Evolutionary conservation across 2,797 vertebrate species (phyloP).

Genomic region (Tokudaia muenninki): DNA sequence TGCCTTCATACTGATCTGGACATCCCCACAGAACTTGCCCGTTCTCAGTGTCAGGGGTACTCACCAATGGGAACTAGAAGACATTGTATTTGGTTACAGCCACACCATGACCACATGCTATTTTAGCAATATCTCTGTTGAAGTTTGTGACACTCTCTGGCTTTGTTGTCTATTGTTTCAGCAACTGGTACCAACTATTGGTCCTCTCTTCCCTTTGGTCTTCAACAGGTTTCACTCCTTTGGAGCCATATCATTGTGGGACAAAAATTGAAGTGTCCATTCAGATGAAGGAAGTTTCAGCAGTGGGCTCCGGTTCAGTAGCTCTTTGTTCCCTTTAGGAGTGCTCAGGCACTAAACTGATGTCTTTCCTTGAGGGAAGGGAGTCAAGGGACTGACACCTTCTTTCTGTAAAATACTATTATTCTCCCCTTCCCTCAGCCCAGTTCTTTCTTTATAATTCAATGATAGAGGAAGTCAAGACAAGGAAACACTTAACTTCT

Average conservation of each 20-base stretch:
- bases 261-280: not conserved
- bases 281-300: not conserved
- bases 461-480: not conserved
- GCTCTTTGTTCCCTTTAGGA: not conserved
- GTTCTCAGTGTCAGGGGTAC: not conserved
- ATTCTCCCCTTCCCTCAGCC: not conserved
- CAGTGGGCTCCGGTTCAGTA: not conserved
- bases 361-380: not conserved
- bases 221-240: not conserved
- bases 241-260: not conserved
- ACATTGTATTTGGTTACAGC: not conserved
- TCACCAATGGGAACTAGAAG: not conserved
- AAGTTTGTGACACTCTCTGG: not conserved
- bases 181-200: not conserved
- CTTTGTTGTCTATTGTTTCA: not conserved
- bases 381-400: rapidly evolving
- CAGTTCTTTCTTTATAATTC: not conserved
- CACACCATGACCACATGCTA: not conserved
- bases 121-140: not conserved
- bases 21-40: not conserved
- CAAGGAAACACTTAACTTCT: not conserved
- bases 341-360: not conserved
- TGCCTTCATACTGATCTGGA: not conserved
- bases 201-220: constrained; percentile 7
- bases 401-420: not conserved